Conservation (phyloP, 2,113 vertebrate species). For the Hippolais icterina region DNA sequence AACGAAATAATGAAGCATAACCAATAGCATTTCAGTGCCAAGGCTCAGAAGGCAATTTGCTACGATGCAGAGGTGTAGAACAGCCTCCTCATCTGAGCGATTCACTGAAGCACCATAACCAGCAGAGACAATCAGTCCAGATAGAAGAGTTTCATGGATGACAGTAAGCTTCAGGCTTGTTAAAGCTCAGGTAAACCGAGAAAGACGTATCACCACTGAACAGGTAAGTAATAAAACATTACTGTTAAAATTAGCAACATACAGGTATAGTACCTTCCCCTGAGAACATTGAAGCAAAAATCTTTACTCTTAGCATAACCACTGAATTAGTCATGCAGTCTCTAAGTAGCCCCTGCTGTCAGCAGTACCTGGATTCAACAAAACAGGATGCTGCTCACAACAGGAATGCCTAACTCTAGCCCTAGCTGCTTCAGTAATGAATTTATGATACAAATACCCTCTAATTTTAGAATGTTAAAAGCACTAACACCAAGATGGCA, state of each 20-base stretch:
- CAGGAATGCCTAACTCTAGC: no score
- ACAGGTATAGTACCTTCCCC: not conserved
- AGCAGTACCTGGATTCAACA: not conserved
- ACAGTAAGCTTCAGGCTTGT: not conserved
- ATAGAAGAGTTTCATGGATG: not conserved
- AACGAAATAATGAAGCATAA: conserved; percentile 62
- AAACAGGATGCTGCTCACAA: no score
- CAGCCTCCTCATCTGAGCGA: not conserved
- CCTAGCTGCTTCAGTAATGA: no score
- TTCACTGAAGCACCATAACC: conserved; percentile 5
- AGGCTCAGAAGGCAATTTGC: conserved; percentile 41
- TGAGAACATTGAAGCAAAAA: not conserved
- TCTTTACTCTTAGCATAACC: not conserved
- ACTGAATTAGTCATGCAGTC: not conserved
- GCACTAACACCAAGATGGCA: no score
- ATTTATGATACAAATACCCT: no score
- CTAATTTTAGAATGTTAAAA: no score
- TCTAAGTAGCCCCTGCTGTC: not conserved
- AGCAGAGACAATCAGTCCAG: not conserved
- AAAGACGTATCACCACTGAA: not conserved
- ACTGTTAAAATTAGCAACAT: not conserved
- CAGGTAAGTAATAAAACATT: not conserved
- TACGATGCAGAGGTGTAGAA: conserved; percentile 36
- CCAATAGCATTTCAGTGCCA: conserved; percentile 38
- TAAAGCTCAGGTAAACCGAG: not conserved